These are phyloP conservation scores for Hippocampus zosterae DNA, from an alignment of 2,113 vertebrate species.

Conservation along the genomic window DNA sequence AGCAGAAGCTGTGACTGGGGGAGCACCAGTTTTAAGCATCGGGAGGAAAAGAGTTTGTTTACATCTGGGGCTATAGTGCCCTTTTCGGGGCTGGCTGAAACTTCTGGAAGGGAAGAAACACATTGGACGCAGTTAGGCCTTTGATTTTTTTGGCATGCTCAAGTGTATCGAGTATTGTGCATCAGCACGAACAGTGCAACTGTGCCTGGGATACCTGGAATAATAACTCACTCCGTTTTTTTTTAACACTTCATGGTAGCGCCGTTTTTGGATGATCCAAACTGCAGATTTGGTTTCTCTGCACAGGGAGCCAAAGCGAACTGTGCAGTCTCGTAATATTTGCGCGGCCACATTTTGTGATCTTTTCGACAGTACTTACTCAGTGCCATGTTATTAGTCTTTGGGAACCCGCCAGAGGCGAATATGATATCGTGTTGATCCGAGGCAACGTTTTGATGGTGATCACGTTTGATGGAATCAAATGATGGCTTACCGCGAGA, in stretches of 20 bases:
- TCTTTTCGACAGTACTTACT: constrained; percentile 44
- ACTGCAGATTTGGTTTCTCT: constrained; percentile 45
- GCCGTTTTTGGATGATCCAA: constrained; percentile 43
- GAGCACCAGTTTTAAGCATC: constrained; percentile 25
- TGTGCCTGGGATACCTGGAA: constrained; percentile 58
- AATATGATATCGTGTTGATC: constrained; percentile 26
- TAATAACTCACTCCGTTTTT: constrained; percentile 24
- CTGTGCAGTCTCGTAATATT: constrained; percentile 37
- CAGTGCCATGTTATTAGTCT: constrained; percentile 61
- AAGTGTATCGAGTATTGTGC: constrained; percentile 58
- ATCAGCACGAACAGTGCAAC: constrained; percentile 54
- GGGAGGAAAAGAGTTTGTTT: constrained; percentile 35
- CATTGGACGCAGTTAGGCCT: constrained; percentile 48
- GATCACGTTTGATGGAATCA: constrained; percentile 35
- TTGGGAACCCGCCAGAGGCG: constrained; percentile 33
- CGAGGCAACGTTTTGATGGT: constrained; percentile 16
- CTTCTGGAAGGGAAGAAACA: constrained; percentile 22
- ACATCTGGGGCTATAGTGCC: constrained; percentile 39
- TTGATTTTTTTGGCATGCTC: constrained; percentile 64
- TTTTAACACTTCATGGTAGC: constrained; percentile 55
- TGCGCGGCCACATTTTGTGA: constrained; percentile 42
- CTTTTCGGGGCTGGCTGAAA: constrained; percentile 11
- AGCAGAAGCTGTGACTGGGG: constrained; percentile 91
- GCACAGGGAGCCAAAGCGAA: constrained; percentile 43
- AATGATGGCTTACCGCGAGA: constrained; percentile 29